Evolutionary conservation across 2,113 vertebrate species (phyloP).

Genomic region (Falco punctatus): DNA sequence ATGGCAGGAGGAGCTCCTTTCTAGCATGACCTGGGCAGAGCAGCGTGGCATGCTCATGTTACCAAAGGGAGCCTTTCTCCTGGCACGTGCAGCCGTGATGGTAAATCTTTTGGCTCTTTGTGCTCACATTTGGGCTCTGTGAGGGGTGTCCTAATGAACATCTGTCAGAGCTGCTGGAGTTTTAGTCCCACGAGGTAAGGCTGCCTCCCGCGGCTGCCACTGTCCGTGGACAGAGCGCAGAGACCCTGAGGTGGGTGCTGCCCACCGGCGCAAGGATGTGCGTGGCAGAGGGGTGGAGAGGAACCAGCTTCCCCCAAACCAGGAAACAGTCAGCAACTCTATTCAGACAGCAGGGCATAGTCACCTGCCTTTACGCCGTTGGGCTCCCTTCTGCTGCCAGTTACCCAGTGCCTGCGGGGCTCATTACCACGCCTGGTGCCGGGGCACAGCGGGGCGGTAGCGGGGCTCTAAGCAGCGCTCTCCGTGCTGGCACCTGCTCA

Average conservation of each 20-base stretch:
- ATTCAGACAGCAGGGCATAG: not conserved
- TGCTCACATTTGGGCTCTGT: not conserved
- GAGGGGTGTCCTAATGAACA: not conserved
- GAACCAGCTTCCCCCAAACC: not conserved
- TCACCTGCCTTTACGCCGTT: not conserved
- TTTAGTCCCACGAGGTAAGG: not conserved
- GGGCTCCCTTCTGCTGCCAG: not conserved
- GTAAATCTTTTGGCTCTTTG: not conserved
- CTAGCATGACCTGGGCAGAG: not conserved
- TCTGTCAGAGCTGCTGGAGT: not conserved
- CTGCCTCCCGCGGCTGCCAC: not conserved
- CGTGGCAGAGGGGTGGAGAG: not conserved
- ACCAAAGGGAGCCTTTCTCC: not conserved
- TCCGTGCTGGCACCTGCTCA: not conserved
- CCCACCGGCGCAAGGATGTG: not conserved
- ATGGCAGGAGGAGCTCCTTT: not conserved
- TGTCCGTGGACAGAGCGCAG: accelerated
- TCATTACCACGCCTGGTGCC: not conserved
- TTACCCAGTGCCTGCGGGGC: not conserved
- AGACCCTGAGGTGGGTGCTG: not conserved
- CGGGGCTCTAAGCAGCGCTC: not conserved
- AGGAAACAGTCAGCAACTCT: not conserved
- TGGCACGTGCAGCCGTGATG: accelerated
- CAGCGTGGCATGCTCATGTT: not conserved
- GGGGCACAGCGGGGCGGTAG: not conserved